A percentile compares a stretch with the other conserved stretches of the same genome.
Evolutionary conservation across 2,113 vertebrate genomes (phyloP).

Genomic region (Spheniscus mendiculus): DNA sequence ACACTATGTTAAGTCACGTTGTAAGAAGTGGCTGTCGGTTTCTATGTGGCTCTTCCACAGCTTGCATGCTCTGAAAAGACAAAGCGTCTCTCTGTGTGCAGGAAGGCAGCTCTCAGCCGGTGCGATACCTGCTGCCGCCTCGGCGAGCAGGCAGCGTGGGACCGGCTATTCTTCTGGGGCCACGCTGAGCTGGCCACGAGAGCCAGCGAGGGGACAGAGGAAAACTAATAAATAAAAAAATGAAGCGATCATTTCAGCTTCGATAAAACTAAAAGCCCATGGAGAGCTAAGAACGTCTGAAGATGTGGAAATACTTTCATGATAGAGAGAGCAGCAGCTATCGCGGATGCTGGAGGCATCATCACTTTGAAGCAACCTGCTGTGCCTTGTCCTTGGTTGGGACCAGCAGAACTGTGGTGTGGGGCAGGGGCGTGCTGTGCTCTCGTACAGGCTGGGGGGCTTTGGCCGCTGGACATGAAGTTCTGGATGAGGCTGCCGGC

Average conservation of each 20-base stretch:
- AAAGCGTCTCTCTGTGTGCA: rapidly evolving
- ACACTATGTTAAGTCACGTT: no score
- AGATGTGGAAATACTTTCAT: rapidly evolving
- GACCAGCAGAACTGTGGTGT: neutral
- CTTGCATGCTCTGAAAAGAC: neutral
- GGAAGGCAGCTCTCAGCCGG: neutral
- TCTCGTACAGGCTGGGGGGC: rapidly evolving
- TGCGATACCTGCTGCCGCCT: rapidly evolving
- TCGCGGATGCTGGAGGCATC: rapidly evolving
- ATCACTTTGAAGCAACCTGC: rapidly evolving
- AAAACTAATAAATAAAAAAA: neutral
- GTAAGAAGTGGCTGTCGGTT: neutral
- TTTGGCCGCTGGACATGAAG: neutral
- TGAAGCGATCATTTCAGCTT: neutral
- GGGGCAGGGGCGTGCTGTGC: neutral
- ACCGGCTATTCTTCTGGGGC: no score
- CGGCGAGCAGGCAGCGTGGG: rapidly evolving
- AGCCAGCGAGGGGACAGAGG: neutral
- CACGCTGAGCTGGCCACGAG: rapidly evolving
- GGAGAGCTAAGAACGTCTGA: neutral
- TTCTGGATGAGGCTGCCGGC: neutral
- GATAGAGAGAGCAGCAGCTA: neutral
- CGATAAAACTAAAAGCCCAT: neutral
- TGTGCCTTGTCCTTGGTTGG: neutral
- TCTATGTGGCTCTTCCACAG: neutral